Evolutionary conservation across 2,888 invertebrate species (phyloP).

Genomic region (Colostygia pectinataria): DNA sequence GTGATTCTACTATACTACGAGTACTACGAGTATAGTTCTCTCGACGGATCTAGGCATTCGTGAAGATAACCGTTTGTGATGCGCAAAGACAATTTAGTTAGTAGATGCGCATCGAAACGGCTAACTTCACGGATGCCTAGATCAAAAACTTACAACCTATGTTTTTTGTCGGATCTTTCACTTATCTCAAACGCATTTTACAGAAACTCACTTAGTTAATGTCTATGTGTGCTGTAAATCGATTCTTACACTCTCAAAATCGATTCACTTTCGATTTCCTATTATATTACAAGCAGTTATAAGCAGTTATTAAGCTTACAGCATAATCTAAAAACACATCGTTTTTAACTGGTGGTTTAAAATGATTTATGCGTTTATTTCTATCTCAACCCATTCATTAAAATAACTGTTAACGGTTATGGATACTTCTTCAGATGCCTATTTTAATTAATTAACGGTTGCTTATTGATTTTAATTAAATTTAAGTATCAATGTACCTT

Average conservation of each 20-base stretch:
- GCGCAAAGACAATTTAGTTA: too few relatives aligned
- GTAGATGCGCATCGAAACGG: too few relatives aligned
- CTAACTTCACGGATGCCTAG: too few relatives aligned
- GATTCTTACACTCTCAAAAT: slow-evolving; percentile 11
- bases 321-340: slow-evolving; percentile 17
- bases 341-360: slow-evolving; percentile 24
- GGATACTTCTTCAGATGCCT: slow-evolving; percentile 15
- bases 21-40: too few relatives aligned
- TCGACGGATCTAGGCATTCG: too few relatives aligned
- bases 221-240: slow-evolving; percentile 7
- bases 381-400: slow-evolving; percentile 1
- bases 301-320: too few relatives aligned
- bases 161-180: too few relatives aligned
- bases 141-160: too few relatives aligned
- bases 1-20: too few relatives aligned
- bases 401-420: slow-evolving; percentile 23
- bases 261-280: slow-evolving; percentile 33
- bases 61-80: too few relatives aligned
- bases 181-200: not conserved
- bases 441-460: slow-evolving; percentile 27
- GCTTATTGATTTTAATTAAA: slow-evolving; percentile 35
- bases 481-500: slow-evolving; percentile 14
- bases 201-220: too few relatives aligned
- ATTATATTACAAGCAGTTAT: slow-evolving; percentile 23
- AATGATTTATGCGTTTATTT: slow-evolving; percentile 23